phyloP scores from a whole-genome alignment of 2,113 vertebrate genomes.

The Apeltes quadracus region DNA sequence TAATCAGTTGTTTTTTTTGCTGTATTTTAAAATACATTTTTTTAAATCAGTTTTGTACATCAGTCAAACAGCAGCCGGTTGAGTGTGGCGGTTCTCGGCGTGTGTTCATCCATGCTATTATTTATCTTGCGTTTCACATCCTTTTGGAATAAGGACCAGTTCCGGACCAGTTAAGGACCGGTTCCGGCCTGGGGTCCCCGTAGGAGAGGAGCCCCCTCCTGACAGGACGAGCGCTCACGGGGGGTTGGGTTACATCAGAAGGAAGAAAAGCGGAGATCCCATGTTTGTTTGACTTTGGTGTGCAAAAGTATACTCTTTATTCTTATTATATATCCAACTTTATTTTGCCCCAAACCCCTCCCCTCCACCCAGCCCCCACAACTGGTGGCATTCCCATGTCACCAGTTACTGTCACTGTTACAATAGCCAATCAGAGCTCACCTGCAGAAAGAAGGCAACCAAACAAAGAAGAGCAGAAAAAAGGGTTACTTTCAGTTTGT shows the following conservation, averaged over 20 bases:
- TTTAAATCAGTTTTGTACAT: background rate
- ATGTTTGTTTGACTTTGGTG: constrained; percentile 80
- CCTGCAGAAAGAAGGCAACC: constrained; percentile 83
- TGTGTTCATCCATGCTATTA: background rate
- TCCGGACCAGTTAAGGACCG: no score
- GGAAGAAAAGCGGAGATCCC: constrained; percentile 73
- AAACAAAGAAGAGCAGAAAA: constrained; percentile 84
- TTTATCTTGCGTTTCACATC: background rate
- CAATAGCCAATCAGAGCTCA: constrained; percentile 84
- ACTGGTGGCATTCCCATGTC: constrained; percentile 74
- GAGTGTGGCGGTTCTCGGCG: background rate
- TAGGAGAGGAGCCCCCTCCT: background rate
- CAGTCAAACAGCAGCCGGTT: background rate
- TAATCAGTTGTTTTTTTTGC: background rate
- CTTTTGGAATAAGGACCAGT: background rate
- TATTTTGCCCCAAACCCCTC: constrained; percentile 74
- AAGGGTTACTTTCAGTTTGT: constrained; percentile 79
- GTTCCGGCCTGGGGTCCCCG: no score
- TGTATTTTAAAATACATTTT: background rate
- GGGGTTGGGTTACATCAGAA: constrained; percentile 35
- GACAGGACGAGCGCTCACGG: background rate
- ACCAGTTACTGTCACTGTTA: constrained; percentile 82
- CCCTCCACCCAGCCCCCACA: constrained; percentile 72
- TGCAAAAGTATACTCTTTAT: constrained; percentile 84
- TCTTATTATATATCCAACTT: constrained; percentile 83